phyloP scores from a whole-genome alignment of 1,140 invertebrate genomes.

The Mercenaria mercenaria region DNA sequence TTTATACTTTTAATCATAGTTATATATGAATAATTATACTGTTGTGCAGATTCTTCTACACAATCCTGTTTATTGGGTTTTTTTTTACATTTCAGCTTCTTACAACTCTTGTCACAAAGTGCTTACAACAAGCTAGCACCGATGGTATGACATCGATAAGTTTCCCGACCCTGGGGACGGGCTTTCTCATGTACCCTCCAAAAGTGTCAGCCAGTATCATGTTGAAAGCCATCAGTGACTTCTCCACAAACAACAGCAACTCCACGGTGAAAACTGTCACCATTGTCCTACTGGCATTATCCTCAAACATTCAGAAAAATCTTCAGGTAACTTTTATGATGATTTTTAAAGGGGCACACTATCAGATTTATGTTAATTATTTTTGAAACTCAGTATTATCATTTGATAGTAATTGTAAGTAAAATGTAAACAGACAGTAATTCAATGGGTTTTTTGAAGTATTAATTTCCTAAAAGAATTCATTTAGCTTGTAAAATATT shows the following conservation, averaged over 20 bases:
- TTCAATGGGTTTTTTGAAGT: no score
- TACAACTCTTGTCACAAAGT: conserved; percentile 48
- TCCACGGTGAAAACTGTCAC: conserved; percentile 47
- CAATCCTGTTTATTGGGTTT: no score
- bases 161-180: conserved; percentile 74
- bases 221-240: conserved; percentile 66
- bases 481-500: no score
- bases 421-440: no score
- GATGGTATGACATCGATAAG: conserved; percentile 60
- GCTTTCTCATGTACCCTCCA: conserved; percentile 65
- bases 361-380: no score
- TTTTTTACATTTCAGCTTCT: conserved; percentile 57
- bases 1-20: no score
- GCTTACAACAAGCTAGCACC: conserved; percentile 61
- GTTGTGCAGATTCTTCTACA: no score
- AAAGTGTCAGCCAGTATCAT: conserved; percentile 64
- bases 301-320: background rate
- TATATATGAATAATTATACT: no score
- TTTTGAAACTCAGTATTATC: no score
- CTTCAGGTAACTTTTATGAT: conserved; percentile 37
- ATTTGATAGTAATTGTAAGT: no score
- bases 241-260: conserved; percentile 15
- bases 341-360: no score
- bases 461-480: no score
- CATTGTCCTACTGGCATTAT: conserved; percentile 45